Evolutionary conservation across 2,797 vertebrate genomes (phyloP).

Genomic region (Iguana delicatissima): DNA sequence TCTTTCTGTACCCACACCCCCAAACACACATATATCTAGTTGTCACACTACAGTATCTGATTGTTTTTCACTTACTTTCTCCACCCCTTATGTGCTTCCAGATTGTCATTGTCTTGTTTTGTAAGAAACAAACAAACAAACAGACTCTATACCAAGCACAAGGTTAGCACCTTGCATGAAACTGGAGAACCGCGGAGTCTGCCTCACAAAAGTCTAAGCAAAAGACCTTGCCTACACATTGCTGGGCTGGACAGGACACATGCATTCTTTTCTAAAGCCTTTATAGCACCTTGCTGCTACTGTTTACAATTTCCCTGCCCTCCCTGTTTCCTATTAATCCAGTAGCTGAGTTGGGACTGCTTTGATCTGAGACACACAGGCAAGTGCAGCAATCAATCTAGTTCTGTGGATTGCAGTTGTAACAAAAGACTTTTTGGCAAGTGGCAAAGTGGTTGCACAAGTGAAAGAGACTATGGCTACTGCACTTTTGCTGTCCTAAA

Average conservation of each 20-base stretch:
- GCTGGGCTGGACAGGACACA: not conserved
- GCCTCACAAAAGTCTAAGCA: not conserved
- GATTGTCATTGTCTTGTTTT: not conserved
- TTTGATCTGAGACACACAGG: not conserved
- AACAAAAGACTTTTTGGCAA: not conserved
- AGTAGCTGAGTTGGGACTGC: not conserved
- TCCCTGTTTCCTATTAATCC: not conserved
- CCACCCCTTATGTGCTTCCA: not conserved
- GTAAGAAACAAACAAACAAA: not conserved
- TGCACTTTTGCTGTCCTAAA: not conserved
- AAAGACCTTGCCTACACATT: conserved; percentile 5
- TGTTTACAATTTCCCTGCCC: not conserved
- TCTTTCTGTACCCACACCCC: not conserved
- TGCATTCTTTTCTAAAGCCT: rapidly evolving
- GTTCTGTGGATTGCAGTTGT: too few species aligned
- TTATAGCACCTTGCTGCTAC: not conserved
- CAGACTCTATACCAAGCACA: too few species aligned
- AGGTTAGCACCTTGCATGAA: rapidly evolving
- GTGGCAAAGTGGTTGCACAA: not conserved
- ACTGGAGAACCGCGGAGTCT: conserved; percentile 19
- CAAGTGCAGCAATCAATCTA: not conserved
- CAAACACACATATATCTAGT: not conserved
- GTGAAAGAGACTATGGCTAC: not conserved
- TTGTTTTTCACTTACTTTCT: not conserved
- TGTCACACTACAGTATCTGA: too few species aligned